These are phyloP conservation scores for Leucophenga varia DNA, from an alignment of 1,140 invertebrate genomes.

Conservation along the genomic window DNA sequence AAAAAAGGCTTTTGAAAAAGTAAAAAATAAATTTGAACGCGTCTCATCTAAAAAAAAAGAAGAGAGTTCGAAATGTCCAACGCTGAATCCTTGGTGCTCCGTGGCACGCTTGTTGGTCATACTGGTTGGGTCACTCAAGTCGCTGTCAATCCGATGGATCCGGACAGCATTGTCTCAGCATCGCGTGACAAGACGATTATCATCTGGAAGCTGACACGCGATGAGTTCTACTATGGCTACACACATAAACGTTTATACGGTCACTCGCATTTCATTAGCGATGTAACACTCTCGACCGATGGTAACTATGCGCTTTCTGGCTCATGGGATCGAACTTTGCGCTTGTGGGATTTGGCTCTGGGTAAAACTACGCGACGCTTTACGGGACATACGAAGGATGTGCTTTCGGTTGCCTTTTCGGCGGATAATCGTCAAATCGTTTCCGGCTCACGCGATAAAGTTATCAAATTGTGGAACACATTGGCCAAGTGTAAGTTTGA, in stretches of 20 bases:
- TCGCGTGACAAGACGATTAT: slow-evolving; percentile 98
- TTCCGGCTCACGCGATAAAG: slow-evolving; percentile 97
- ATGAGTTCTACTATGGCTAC: slow-evolving; percentile 89
- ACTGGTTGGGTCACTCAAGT: slow-evolving; percentile 99
- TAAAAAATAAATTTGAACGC: no score
- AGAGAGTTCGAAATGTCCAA: no score
- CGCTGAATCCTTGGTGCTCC: slow-evolving; percentile 88
- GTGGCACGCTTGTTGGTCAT: slow-evolving; percentile 93
- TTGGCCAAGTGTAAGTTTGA: slow-evolving; percentile 99
- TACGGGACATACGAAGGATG: slow-evolving; percentile 99
- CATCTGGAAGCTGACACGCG: slow-evolving; percentile 94
- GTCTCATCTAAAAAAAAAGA: no score
- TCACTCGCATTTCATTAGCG: slow-evolving; percentile 98
- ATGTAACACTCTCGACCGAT: slow-evolving; percentile 98
- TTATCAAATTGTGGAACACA: slow-evolving; percentile 99
- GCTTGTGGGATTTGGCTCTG: slow-evolving; percentile 97
- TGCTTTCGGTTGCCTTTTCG: slow-evolving; percentile 98
- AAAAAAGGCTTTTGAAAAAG: no score
- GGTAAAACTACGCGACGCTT: slow-evolving; percentile 91
- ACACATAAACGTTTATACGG: slow-evolving; percentile 95
- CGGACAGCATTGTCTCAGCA: slow-evolving; percentile 96
- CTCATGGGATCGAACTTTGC: slow-evolving; percentile 98
- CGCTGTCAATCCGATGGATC: slow-evolving; percentile 98
- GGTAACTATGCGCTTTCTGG: slow-evolving; percentile 99
- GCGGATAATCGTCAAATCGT: slow-evolving; percentile 99